These are phyloP conservation scores for Halocaridina rubra DNA, from an alignment of 2,888 invertebrate genomes.

Conservation along the genomic window DNA sequence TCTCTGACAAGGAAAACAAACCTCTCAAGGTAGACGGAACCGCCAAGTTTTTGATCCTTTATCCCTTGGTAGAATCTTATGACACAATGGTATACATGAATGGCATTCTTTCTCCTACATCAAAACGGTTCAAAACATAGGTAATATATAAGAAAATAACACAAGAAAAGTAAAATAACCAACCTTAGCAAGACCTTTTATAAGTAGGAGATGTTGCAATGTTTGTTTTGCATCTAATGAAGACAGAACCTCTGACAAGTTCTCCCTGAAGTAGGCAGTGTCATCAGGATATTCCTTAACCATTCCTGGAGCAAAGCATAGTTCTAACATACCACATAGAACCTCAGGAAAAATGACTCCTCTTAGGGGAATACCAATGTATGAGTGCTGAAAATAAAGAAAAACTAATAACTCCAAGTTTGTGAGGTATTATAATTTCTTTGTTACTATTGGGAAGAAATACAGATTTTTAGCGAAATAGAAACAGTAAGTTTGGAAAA, in stretches of 20 bases:
- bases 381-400: slow-evolving; percentile 36
- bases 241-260: slow-evolving; percentile 4
- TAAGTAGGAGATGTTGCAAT: slow-evolving; percentile 15
- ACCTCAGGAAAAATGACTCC: slow-evolving; percentile 27
- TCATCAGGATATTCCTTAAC: slow-evolving; percentile 16
- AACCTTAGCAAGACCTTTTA: slow-evolving; percentile 34
- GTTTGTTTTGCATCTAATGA: background rate
- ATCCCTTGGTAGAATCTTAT: background rate
- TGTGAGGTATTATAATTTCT: too few species aligned
- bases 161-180: too few species aligned
- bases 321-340: slow-evolving; percentile 33
- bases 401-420: too few species aligned
- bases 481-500: background rate
- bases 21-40: background rate
- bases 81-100: background rate
- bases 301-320: slow-evolving; percentile 37
- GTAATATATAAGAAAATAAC: too few species aligned
- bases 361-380: slow-evolving; percentile 20
- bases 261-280: slow-evolving; percentile 29
- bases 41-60: background rate
- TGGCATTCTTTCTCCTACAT: background rate
- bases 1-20: background rate
- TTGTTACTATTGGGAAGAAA: too few species aligned
- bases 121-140: too few species aligned
- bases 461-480: too few species aligned